phyloP scores from a whole-genome alignment of 2,113 vertebrate genomes.

The Illadopsis cleaveri region DNA sequence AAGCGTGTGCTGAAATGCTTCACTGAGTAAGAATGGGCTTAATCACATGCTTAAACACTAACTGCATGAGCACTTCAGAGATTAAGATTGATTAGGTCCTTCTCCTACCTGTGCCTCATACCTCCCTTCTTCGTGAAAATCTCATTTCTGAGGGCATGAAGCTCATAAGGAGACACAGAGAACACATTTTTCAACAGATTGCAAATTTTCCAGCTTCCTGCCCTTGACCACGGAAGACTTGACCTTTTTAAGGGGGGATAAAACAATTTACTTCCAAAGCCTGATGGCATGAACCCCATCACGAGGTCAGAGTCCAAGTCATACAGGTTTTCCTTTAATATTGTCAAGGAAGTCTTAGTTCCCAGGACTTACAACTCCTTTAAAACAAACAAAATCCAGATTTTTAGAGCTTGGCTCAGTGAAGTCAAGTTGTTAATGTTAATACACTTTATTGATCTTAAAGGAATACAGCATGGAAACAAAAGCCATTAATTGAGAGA shows the following conservation, averaged over 20 bases:
- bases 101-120: not conserved
- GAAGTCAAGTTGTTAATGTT: slow-evolving; percentile 2
- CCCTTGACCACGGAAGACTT: not conserved
- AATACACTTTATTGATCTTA: slow-evolving; percentile 59
- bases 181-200: not conserved
- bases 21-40: not conserved
- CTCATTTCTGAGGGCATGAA: not conserved
- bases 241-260: not conserved
- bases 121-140: not conserved
- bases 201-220: not conserved
- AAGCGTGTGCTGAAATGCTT: not conserved
- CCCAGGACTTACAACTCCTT: not conserved
- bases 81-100: slow-evolving; percentile 39
- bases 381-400: slow-evolving; percentile 19
- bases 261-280: not conserved
- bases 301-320: not conserved
- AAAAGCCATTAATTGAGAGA: slow-evolving; percentile 26
- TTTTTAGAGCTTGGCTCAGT: slow-evolving; percentile 14
- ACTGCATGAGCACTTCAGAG: slow-evolving; percentile 14
- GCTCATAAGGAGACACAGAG: not conserved
- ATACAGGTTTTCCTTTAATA: not conserved
- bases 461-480: slow-evolving; percentile 55
- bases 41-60: slow-evolving; percentile 30
- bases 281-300: not conserved
- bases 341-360: not conserved